phyloP scores from a whole-genome alignment of 2,797 vertebrate genomes.

The Falco columbarius region DNA sequence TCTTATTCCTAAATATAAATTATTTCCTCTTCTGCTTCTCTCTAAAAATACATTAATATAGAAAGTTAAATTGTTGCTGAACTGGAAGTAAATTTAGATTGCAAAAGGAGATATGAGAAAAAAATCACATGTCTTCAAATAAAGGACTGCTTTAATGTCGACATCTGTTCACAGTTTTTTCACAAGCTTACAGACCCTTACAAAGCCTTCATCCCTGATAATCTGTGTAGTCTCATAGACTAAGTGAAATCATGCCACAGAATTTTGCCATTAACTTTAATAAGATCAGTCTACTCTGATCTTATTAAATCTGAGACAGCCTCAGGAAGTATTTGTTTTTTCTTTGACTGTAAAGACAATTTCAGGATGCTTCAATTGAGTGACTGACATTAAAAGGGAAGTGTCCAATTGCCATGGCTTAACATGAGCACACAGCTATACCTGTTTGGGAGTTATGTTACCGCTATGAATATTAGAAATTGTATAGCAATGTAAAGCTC shows the following conservation, averaged over 20 bases:
- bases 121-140: not conserved
- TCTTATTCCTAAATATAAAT: not conserved
- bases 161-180: not conserved
- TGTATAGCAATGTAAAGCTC: not conserved
- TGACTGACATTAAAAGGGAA: not conserved
- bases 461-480: not conserved
- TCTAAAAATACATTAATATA: not conserved
- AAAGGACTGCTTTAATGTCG: not conserved
- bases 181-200: not conserved
- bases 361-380: not conserved
- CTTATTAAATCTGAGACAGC: not conserved
- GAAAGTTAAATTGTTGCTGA: not conserved
- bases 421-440: not conserved
- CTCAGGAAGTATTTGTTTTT: not conserved
- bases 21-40: not conserved
- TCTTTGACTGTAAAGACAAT: not conserved
- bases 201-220: not conserved
- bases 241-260: not conserved
- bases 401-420: not conserved
- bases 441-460: not conserved
- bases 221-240: not conserved
- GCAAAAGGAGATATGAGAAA: not conserved
- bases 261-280: not conserved
- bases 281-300: not conserved
- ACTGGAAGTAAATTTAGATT: not conserved